These are phyloP conservation scores for Silvanus unidentatus DNA, from an alignment of 2,888 invertebrate genomes.

Conservation along the genomic window DNA sequence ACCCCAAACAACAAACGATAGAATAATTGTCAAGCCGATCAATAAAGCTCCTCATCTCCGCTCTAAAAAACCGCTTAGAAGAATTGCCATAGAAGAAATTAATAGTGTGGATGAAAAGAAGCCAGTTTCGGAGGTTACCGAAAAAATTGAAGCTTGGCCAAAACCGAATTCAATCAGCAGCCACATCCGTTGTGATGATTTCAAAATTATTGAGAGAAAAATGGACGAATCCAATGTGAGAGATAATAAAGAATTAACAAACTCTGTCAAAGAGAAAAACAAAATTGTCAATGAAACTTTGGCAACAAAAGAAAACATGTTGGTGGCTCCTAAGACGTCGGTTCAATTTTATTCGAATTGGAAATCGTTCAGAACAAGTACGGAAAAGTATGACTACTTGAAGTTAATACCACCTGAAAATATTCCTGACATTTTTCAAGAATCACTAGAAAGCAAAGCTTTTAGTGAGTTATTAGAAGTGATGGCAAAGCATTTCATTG, in stretches of 20 bases:
- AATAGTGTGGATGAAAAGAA: slow-evolving; percentile 8
- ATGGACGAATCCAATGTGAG: not conserved
- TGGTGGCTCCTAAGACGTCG: slow-evolving; percentile 53
- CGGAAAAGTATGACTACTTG: slow-evolving; percentile 55
- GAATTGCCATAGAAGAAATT: slow-evolving; percentile 41
- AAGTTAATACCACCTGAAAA: slow-evolving; percentile 52
- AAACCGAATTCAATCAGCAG: slow-evolving; percentile 8
- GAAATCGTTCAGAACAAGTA: slow-evolving; percentile 52
- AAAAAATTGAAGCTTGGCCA: slow-evolving; percentile 14
- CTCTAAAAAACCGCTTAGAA: slow-evolving; percentile 57
- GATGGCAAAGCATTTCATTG: slow-evolving; percentile 47
- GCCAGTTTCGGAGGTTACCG: not conserved
- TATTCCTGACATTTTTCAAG: slow-evolving; percentile 59
- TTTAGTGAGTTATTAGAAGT: slow-evolving; percentile 56
- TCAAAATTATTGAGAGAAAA: slow-evolving; percentile 29
- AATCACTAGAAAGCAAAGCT: slow-evolving; percentile 60
- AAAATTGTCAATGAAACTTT: slow-evolving; percentile 5
- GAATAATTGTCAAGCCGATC: slow-evolving; percentile 47
- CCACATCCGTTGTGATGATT: slow-evolving; percentile 27
- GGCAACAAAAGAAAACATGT: slow-evolving; percentile 25
- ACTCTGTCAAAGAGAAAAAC: slow-evolving; percentile 12
- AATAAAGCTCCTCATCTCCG: slow-evolving; percentile 59
- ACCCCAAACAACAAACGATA: slow-evolving; percentile 26
- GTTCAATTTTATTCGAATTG: slow-evolving; percentile 62
- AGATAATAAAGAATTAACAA: slow-evolving; percentile 8